These are phyloP conservation scores for Phytoseiulus persimilis DNA, from an alignment of 2,888 invertebrate genomes.

Conservation along the genomic window DNA sequence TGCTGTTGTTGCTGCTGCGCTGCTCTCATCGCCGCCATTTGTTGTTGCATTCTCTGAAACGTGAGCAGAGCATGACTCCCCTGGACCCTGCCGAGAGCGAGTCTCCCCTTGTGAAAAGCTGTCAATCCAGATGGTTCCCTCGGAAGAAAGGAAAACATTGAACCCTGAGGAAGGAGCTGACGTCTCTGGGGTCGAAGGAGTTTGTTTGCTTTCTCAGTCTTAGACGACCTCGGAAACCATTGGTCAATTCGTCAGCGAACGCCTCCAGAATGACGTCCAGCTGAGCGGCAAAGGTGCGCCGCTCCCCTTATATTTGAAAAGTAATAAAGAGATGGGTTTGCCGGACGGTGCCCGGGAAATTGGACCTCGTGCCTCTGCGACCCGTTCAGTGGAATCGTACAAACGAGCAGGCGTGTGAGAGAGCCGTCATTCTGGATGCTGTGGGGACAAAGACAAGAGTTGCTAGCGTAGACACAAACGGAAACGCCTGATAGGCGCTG, in stretches of 20 bases:
- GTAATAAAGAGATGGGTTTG: not conserved
- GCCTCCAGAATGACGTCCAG: too few species aligned
- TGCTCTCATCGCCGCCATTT: constrained; percentile 32
- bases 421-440: not conserved
- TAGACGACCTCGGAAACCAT: too few species aligned
- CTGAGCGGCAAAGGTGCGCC: too few species aligned
- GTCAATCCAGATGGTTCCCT: too few species aligned
- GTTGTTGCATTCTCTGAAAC: constrained; percentile 38
- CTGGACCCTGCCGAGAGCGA: too few species aligned
- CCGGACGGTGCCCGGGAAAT: not conserved
- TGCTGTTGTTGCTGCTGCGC: constrained; percentile 34
- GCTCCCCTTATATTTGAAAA: not conserved
- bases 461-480: not conserved
- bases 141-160: too few species aligned
- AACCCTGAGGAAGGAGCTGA: too few species aligned
- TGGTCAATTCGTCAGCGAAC: too few species aligned
- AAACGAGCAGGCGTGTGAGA: not conserved
- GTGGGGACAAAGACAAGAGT: not conserved
- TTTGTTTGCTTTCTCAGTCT: too few species aligned
- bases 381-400: not conserved
- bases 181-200: too few species aligned
- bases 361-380: not conserved
- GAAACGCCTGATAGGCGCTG: not conserved
- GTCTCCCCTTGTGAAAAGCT: too few species aligned
- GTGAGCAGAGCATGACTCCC: not conserved